phyloP scores from a whole-genome alignment of 2,888 invertebrate genomes.

The Branchellion lobata region DNA sequence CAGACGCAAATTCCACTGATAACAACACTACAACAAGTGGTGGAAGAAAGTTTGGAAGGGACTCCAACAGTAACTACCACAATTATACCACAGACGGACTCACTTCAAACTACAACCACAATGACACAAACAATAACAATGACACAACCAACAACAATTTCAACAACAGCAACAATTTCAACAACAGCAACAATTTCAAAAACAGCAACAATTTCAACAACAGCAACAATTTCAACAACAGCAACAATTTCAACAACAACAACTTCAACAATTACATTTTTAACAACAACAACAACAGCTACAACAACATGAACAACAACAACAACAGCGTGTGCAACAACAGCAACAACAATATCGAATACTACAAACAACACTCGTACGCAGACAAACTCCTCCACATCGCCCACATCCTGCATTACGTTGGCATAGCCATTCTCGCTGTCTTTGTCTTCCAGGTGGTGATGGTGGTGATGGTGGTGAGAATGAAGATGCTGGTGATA shows the following conservation, averaged over 20 bases:
- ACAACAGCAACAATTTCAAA: not conserved
- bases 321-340: not conserved
- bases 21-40: no score
- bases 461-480: no score
- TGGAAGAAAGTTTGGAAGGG: no score
- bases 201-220: not conserved
- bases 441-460: constrained; percentile 52
- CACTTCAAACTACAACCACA: not conserved
- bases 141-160: not conserved
- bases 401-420: constrained; percentile 52
- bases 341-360: not conserved
- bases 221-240: not conserved
- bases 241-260: not conserved
- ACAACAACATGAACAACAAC: not conserved
- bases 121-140: not conserved
- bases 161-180: not conserved
- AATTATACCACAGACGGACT: no score
- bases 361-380: constrained; percentile 43
- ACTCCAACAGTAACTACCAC: no score
- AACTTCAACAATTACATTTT: not conserved
- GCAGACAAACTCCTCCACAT: constrained; percentile 48
- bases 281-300: not conserved
- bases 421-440: constrained; percentile 52
- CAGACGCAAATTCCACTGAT: no score
- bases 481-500: no score